Percentiles rank a stretch among this genome's conserved stretches.
Conservation (phyloP, 30 jellyfish, hydroid and myxozoan genomes). For the Nemopilema nomurai region DNA sequence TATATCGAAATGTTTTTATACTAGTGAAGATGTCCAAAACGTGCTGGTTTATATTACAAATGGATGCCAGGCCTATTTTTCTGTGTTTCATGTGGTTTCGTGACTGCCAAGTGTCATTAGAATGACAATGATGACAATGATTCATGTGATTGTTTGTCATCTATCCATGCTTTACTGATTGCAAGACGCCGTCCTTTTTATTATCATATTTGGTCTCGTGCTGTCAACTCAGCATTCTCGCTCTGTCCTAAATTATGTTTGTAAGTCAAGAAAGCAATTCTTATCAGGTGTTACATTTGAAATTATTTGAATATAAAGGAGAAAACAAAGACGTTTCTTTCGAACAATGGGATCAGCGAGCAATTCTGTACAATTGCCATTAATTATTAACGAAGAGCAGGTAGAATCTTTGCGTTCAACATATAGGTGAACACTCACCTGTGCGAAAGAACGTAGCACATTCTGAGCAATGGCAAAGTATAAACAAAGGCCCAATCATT, state of each 20-base stretch:
- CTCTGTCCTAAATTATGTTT: neutral
- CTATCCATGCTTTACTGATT: too few species aligned
- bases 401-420: constrained; percentile 9
- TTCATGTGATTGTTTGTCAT: too few species aligned
- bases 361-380: neutral
- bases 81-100: neutral
- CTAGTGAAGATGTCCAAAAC: too few species aligned
- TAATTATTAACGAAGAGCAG: constrained; percentile 38
- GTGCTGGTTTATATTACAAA: too few species aligned
- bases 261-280: neutral
- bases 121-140: too few species aligned
- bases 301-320: neutral
- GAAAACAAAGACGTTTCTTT: neutral
- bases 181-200: neutral
- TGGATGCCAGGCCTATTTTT: neutral
- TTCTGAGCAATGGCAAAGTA: constrained; percentile 9
- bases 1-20: too few species aligned
- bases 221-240: neutral
- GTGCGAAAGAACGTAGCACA: neutral
- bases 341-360: neutral
- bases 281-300: neutral
- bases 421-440: constrained; percentile 17
- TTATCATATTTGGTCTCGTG: too few species aligned
- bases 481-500: constrained; percentile 22
- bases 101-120: too few species aligned